Evolutionary conservation across 2,888 invertebrate species (phyloP).

Genomic region (Euzophera pinguis): DNA sequence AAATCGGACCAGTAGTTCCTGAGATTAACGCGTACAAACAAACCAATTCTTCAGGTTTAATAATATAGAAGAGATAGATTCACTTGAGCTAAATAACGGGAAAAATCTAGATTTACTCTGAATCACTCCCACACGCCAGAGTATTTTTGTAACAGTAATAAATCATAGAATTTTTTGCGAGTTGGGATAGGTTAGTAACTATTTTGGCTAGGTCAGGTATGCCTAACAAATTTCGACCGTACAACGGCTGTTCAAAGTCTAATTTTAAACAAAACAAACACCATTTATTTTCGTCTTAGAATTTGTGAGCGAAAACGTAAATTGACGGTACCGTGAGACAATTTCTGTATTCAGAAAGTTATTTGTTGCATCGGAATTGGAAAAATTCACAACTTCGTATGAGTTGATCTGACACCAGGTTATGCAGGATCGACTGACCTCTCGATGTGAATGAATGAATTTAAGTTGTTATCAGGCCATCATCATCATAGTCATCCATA

Average conservation of each 20-base stretch:
- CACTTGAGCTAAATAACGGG: too few relatives aligned
- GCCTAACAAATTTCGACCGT: not conserved
- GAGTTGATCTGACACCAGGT: too few relatives aligned
- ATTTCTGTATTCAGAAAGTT: not conserved
- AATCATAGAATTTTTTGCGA: not conserved
- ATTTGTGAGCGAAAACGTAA: not conserved
- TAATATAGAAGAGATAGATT: too few relatives aligned
- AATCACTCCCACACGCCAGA: too few relatives aligned
- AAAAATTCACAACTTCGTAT: not conserved
- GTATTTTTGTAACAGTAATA: not conserved
- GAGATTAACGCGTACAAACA: too few relatives aligned
- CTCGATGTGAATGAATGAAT: too few relatives aligned
- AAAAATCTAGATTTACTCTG: too few relatives aligned
- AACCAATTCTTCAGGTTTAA: too few relatives aligned
- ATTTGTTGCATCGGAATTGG: not conserved
- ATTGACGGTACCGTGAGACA: conserved; percentile 1
- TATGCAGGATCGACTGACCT: too few relatives aligned
- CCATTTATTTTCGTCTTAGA: conserved; percentile 1
- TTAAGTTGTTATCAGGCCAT: too few relatives aligned
- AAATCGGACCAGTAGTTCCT: too few relatives aligned
- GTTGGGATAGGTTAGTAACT: conserved; percentile 6
- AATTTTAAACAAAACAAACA: not conserved
- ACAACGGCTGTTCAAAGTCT: not conserved
- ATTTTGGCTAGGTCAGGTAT: not conserved
- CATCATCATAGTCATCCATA: too few relatives aligned